These are phyloP conservation scores for Acrocephalus arundinaceus DNA, from an alignment of 2,113 vertebrate genomes.

Conservation along the genomic window DNA sequence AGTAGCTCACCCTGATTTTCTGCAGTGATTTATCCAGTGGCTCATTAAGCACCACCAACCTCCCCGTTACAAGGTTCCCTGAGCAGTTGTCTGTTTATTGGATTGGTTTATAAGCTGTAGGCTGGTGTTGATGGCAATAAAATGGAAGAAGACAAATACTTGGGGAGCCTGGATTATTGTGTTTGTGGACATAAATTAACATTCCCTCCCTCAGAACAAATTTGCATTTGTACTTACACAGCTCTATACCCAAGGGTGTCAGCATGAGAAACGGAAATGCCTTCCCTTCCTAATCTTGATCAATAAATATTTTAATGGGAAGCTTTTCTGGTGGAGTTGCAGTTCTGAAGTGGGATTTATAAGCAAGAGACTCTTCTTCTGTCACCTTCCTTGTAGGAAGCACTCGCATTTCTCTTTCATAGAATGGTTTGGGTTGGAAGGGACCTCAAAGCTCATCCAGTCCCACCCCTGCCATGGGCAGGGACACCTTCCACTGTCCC, in stretches of 20 bases:
- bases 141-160: neutral
- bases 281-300: neutral
- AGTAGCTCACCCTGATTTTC: neutral
- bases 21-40: neutral
- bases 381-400: neutral
- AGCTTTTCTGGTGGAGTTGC: neutral
- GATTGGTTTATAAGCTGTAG: neutral
- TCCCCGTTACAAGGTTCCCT: neutral
- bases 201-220: neutral
- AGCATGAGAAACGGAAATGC: neutral
- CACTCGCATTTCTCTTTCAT: neutral
- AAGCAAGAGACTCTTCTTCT: neutral
- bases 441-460: accelerated
- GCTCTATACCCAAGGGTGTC: neutral
- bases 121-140: neutral
- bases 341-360: neutral
- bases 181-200: neutral
- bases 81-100: neutral
- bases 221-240: neutral
- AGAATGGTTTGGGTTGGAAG: neutral
- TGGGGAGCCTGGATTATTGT: neutral
- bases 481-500: accelerated
- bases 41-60: neutral
- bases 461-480: neutral
- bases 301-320: neutral